Conservation (phyloP, 2,797 vertebrate species). For the Periophthalmus magnuspinnatus region DNA sequence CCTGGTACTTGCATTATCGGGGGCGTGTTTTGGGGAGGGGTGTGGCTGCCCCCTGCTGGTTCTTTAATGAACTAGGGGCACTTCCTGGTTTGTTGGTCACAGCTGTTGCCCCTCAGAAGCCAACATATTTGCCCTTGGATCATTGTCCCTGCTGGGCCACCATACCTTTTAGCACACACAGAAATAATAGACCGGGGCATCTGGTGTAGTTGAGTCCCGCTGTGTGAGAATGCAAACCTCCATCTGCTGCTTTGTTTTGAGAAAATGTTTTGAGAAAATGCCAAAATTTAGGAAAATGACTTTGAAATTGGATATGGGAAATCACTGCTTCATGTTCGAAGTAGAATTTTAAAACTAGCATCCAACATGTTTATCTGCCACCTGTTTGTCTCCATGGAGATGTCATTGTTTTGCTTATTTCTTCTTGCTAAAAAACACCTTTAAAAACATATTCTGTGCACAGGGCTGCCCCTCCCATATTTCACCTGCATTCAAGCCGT, state of each 20-base stretch:
- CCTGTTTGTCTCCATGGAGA: neutral
- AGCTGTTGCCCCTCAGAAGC: slow-evolving; percentile 73
- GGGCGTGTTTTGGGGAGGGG: slow-evolving; percentile 42
- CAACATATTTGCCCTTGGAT: slow-evolving; percentile 68
- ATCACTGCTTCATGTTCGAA: neutral
- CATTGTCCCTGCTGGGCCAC: slow-evolving; percentile 59
- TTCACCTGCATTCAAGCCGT: neutral
- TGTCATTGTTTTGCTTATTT: neutral
- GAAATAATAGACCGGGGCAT: slow-evolving; percentile 60
- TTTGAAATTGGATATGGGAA: neutral
- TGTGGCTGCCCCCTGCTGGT: slow-evolving; percentile 65
- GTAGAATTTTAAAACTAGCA: too few relatives aligned
- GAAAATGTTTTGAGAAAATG: neutral
- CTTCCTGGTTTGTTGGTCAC: slow-evolving; percentile 71
- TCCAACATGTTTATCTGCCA: too few relatives aligned
- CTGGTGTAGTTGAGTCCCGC: slow-evolving; percentile 54
- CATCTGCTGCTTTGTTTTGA: slow-evolving; percentile 41
- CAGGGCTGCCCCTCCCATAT: neutral
- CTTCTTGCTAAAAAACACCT: neutral
- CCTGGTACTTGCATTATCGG: neutral
- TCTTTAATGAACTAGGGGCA: slow-evolving; percentile 76
- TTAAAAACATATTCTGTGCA: neutral
- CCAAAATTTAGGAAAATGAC: neutral
- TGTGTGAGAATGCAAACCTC: slow-evolving; percentile 60
- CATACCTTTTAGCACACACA: slow-evolving; percentile 58